A percentile compares a stretch with the other conserved stretches of the same genome.
These are phyloP conservation scores for Laupala kohalensis DNA, from an alignment of 1,140 invertebrate species.

Conservation along the genomic window DNA sequence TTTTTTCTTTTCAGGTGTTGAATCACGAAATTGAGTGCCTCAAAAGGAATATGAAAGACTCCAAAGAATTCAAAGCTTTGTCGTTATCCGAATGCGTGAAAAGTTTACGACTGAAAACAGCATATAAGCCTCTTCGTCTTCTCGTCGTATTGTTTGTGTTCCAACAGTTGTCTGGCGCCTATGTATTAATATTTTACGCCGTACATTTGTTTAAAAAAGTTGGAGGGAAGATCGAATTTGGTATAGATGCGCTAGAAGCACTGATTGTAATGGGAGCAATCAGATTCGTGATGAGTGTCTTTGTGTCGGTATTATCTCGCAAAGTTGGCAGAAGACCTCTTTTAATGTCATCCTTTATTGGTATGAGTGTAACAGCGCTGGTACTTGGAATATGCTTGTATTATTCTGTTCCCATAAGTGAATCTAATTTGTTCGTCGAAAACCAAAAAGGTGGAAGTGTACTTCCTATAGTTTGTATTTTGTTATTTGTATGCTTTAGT, in stretches of 20 bases:
- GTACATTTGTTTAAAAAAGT: conserved; percentile 39
- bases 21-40: background rate
- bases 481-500: conserved; percentile 38
- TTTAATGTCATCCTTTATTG: conserved; percentile 35
- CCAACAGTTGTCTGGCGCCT: conserved; percentile 43
- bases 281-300: conserved; percentile 34
- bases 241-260: conserved; percentile 31
- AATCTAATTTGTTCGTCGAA: background rate
- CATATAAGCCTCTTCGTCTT: conserved; percentile 33
- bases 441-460: conserved; percentile 20
- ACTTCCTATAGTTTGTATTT: conserved; percentile 32
- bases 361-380: conserved; percentile 40
- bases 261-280: conserved; percentile 35
- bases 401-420: background rate
- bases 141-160: conserved; percentile 35
- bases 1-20: background rate
- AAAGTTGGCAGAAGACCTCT: conserved; percentile 35
- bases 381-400: conserved; percentile 32
- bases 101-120: background rate
- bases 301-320: conserved; percentile 34
- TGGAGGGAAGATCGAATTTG: conserved; percentile 28
- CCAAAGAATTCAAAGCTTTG: background rate
- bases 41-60: background rate
- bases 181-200: conserved; percentile 56
- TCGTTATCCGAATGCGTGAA: background rate